Percentiles rank a stretch among this genome's conserved stretches.
These are phyloP conservation scores for Abrostola tripartita DNA, from an alignment of 2,888 invertebrate species.

Conservation along the genomic window DNA sequence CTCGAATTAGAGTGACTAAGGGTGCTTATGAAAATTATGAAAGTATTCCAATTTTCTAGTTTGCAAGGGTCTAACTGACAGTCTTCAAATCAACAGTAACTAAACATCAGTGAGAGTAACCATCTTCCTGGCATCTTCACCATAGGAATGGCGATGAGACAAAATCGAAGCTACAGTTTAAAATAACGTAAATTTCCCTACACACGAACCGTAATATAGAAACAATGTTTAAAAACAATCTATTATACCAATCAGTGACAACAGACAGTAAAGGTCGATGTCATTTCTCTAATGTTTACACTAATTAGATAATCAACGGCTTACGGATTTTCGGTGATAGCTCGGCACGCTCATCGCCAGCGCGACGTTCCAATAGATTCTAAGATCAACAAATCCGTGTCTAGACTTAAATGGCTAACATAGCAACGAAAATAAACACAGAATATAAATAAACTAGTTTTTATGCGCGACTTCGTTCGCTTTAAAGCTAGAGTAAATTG, in stretches of 20 bases:
- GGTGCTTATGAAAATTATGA: too few species aligned
- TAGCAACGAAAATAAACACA: constrained; percentile 37
- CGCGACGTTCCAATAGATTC: constrained; percentile 21
- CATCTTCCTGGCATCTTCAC: too few species aligned
- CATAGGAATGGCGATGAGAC: too few species aligned
- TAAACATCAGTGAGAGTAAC: too few species aligned
- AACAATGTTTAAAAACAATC: constrained; percentile 13
- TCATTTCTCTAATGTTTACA: constrained; percentile 44
- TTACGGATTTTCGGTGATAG: constrained; percentile 11
- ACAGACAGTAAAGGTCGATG: constrained; percentile 28
- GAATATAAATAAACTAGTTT: constrained; percentile 16
- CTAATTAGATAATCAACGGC: constrained; percentile 48
- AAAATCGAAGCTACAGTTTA: too few species aligned
- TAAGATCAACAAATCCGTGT: constrained; percentile 31
- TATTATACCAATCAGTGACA: constrained; percentile 14
- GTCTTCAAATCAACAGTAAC: too few species aligned
- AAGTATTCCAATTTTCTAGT: too few species aligned
- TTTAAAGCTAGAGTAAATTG: background rate
- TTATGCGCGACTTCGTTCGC: background rate
- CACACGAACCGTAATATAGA: background rate
- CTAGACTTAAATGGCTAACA: constrained; percentile 21
- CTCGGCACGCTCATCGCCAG: constrained; percentile 14
- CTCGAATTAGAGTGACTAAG: too few species aligned
- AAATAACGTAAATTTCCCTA: background rate
- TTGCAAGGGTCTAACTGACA: too few species aligned